Base-by-base conservation (phyloP, 2,888 invertebrate genomes). In the Formica aserva region DNA sequence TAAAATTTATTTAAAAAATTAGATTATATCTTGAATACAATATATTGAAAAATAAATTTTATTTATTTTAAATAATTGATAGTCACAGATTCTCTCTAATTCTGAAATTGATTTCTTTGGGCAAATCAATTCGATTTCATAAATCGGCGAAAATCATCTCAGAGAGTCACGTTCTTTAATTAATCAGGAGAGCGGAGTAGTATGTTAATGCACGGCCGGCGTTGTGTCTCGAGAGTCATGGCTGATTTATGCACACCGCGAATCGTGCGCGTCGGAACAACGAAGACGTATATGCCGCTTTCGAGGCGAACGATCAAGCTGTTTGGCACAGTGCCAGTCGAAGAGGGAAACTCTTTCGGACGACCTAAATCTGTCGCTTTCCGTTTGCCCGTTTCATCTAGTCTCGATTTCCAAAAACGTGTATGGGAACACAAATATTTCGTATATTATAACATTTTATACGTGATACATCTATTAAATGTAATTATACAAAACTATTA, bases 351-450 rank as follows among this genome's bases (percentile, higher is more conserved):
- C 86, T 90, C 87, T 91, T 89, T 85, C 89, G 87, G 86, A 75
- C 87, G 91, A 90, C 91, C 91, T 89, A 86, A 91, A 92, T 91
- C 88, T 89, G 82, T 91, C 87, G 87, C 85, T 91, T 91, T 86
- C 86, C 87, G 91, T 89, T 90, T 85, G 86, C 84, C 87, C 87
- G 82, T 85, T 82, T 88, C 86, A 87, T 89, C 85, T 89, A 88
- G 87, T 87, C 89, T 48, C 38, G 81, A 26, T 87, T 88, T 88
- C 83, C 86, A 60, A 78, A 78, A 77, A 57, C 22, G 11, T n/a
- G 29, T 32, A 15, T 13, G 29, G 9, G 0, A 60, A 0, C 13
- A 6, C 3, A 41, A 26, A 29, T 29, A 4, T 74, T 60, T 13
- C 8, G 15, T 11, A 57, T 11, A 57, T 57, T 41, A 29, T 11